phyloP scores from a whole-genome alignment of 2,113 vertebrate genomes.

The Sialia sialis region DNA sequence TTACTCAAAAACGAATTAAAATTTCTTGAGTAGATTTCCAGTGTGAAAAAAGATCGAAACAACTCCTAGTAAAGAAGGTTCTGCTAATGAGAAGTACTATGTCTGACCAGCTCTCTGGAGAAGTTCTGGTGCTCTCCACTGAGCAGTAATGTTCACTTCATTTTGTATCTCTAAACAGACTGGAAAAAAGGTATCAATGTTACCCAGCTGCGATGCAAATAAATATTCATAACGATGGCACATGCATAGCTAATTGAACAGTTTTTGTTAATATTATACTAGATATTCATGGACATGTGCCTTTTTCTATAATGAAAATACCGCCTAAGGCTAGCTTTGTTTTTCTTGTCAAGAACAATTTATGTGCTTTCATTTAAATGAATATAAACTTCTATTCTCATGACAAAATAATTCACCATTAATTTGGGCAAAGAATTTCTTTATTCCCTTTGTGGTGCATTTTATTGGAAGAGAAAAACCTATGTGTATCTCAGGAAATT shows the following conservation, averaged over 20 bases:
- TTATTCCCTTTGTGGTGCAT: conserved; percentile 72
- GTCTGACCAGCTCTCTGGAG: not conserved
- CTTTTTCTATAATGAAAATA: conserved; percentile 84
- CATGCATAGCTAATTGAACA: conserved; percentile 81
- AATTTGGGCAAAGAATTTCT: conserved; percentile 76
- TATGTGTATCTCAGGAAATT: conserved; percentile 52
- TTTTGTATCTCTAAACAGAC: conserved; percentile 59
- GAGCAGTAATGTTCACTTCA: conserved; percentile 50
- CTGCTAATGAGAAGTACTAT: not conserved
- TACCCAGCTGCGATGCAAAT: conserved; percentile 69
- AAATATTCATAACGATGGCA: conserved; percentile 81
- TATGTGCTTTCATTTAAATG: conserved; percentile 81
- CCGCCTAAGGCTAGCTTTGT: conserved; percentile 80
- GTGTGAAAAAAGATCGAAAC: not conserved
- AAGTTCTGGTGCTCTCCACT: conserved; percentile 37
- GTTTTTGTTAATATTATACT: conserved; percentile 85
- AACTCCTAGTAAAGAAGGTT: not conserved
- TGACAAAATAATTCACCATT: conserved; percentile 79
- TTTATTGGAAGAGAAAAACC: conserved; percentile 65
- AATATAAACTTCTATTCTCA: conserved; percentile 79
- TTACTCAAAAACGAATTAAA: not conserved
- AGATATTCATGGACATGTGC: conserved; percentile 82
- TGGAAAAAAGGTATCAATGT: conserved; percentile 65
- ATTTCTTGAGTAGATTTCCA: not conserved
- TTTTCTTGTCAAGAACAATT: conserved; percentile 83